Evolutionary conservation across 2,797 vertebrate species (phyloP), one percentile per base, ranked within the genome.

Genomic region (Bradypodion ventrale): DNA sequence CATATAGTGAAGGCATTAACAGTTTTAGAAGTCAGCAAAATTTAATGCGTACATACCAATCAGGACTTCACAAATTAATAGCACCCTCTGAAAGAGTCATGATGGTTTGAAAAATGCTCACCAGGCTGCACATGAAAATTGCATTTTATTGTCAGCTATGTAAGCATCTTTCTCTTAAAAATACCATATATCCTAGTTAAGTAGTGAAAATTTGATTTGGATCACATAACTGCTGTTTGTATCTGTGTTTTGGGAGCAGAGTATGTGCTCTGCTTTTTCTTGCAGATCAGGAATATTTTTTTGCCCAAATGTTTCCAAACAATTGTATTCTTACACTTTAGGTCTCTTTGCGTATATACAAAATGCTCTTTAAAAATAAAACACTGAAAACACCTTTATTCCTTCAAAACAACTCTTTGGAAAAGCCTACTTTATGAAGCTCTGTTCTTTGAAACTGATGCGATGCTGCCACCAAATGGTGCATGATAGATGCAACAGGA

Each of bases 391-490:
- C 73, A 79, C 73, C 86, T 87, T 68, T 0, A 83, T 60, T 85
- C 89, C 44, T 73, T 86, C 69, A 78, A 73, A 29, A 27, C 16
- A 42, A 21, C 75, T 83, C 75, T 35, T 86, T 69, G 75, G 80
- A 78, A 85, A 46, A 8, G n/a, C 0, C 1, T 19, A 46, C 2
- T 12, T 8, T 72, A 0, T 0, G 3, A 1, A n/a, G 32, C 32
- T 29, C 60, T 59, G 15, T 4, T 49, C 0, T 35, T 68, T 59
- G 77, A 88, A 23, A n/a, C 70, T 74, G 87, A 90, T 88, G 49
- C 94, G 89, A 95, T 88, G 91, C 94, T 95, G 95, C 95, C 95
- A 91, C 93, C 96, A 44, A 42, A 75, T 92, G 96, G 94, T 27
- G 0, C 15, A 0, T 0, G 0, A 0, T 3, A 5, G 59, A 23